Evolutionary conservation across 1,140 invertebrate species (phyloP), one percentile per base, ranked within the genome.

Genomic region (Bursaphelenchus mucronatus): DNA sequence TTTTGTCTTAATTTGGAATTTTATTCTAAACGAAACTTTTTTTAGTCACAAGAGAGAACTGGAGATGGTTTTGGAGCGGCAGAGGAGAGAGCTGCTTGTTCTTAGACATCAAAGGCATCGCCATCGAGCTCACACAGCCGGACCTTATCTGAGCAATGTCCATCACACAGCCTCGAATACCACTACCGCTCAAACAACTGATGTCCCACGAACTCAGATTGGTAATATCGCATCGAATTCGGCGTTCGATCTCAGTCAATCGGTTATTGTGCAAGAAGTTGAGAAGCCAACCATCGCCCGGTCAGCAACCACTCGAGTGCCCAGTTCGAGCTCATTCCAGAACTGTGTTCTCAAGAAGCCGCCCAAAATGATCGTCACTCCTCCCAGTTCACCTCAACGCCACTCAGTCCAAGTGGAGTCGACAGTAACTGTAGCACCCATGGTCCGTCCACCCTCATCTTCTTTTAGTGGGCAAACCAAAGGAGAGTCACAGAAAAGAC

Each of bases 31-130:
- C 13, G n/a, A n/a, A n/a, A n/a, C n/a, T n/a, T n/a, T n/a, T 56
- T 73, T 51, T 17, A 71, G 69, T 15, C 69, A 71, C 47, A 52
- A 50, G 21, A 47, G 53, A 30, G 69, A 71, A 47, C 73, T 71
- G 1, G 69, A 73, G 17, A 61, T 68, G 21, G 52, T 71, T 44
- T 53, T 65, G n/a, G 69, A 71, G 40, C 67, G 69, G 11, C 69
- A 71, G 47, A 66, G 67, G 50, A 41, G 67, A 21, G 67, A 68
- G 45, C 46, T 68, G 11, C 15, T 55, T 8, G 40, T 39, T 45
- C 50, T 68, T 21, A 45, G 56, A n/a, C 67, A 68, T 51, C 67
- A 68, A 61, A 51, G 69, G 30, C 67, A 66, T 21, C 21, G 64
- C 4, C 63, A 67, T 9, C 66, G 64, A 40, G 64, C 64, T 8